Conservation (phyloP, 2,888 invertebrate species). For the Branchellion lobata region DNA sequence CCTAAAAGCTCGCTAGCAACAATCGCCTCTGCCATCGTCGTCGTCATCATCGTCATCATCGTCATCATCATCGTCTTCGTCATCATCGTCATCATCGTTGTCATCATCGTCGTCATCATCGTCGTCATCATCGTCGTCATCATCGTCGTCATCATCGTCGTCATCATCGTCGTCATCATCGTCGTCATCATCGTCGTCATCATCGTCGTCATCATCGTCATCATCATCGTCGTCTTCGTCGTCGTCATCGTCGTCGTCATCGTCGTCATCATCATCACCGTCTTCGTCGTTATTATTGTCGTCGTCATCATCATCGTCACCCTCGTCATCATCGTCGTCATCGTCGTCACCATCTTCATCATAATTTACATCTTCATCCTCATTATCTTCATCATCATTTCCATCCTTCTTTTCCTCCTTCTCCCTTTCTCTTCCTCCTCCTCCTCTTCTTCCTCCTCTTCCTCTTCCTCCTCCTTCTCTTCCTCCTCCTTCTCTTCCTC, state of each 20-base stretch:
- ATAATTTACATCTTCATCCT: too few species aligned
- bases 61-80: slow-evolving; percentile 5
- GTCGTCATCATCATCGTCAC: too few species aligned
- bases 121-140: slow-evolving; percentile 43
- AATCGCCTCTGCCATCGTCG: background rate
- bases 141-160: slow-evolving; percentile 16
- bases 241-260: background rate
- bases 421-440: too few species aligned
- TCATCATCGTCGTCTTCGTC: background rate
- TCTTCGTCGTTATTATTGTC: background rate
- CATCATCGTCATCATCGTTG: background rate
- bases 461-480: too few species aligned
- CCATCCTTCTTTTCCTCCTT: too few species aligned
- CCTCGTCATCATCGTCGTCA: too few species aligned
- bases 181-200: background rate
- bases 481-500: too few species aligned
- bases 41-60: slow-evolving; percentile 2
- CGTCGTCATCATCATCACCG: slow-evolving; percentile 44
- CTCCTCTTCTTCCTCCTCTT: too few species aligned
- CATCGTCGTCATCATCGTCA: slow-evolving; percentile 20
- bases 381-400: too few species aligned
- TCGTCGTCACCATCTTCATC: too few species aligned
- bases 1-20: too few species aligned
- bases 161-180: too few species aligned
- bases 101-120: slow-evolving; percentile 3